phyloP scores from a whole-genome alignment of 92 coral and sea anemone species.

The Galaxea fascicularis region DNA sequence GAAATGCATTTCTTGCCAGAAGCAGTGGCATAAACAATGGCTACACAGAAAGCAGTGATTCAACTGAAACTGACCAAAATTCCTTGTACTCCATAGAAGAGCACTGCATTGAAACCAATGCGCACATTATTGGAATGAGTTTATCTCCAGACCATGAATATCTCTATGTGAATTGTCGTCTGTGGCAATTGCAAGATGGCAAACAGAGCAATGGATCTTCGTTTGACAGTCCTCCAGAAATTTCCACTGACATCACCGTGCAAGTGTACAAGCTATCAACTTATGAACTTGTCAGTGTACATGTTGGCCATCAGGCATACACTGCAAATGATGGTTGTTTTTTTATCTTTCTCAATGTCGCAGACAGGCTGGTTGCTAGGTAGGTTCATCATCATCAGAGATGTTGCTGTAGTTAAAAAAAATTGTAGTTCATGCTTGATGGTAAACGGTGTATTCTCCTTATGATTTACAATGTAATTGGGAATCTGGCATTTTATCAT shows the following conservation, averaged over 20 bases:
- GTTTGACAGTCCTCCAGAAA: slow-evolving; percentile 66
- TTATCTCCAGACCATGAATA: slow-evolving; percentile 77
- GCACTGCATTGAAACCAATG: slow-evolving; percentile 77
- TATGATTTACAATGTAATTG: too few relatives aligned
- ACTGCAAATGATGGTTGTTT: slow-evolving; percentile 87
- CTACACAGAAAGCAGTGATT: background rate
- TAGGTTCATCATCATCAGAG: background rate
- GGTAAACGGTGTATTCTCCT: too few relatives aligned
- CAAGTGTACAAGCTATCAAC: slow-evolving; percentile 77
- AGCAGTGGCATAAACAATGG: background rate
- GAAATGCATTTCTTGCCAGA: background rate
- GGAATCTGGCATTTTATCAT: too few relatives aligned
- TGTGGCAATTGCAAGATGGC: slow-evolving; percentile 57
- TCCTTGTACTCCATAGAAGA: slow-evolving; percentile 53
- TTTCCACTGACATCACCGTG: slow-evolving; percentile 72
- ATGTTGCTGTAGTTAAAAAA: background rate
- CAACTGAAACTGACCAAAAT: background rate
- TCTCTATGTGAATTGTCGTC: slow-evolving; percentile 90
- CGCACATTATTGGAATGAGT: slow-evolving; percentile 85
- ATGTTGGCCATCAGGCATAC: slow-evolving; percentile 82
- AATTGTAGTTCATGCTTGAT: too few relatives aligned
- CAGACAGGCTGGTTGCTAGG: slow-evolving; percentile 84
- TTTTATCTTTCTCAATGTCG: slow-evolving; percentile 85
- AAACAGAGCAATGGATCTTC: background rate
- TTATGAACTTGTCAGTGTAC: slow-evolving; percentile 68